Evolutionary conservation across 2,113 vertebrate species (phyloP), one percentile per base, ranked within the genome.

Genomic region (Calidris pygmaea): DNA sequence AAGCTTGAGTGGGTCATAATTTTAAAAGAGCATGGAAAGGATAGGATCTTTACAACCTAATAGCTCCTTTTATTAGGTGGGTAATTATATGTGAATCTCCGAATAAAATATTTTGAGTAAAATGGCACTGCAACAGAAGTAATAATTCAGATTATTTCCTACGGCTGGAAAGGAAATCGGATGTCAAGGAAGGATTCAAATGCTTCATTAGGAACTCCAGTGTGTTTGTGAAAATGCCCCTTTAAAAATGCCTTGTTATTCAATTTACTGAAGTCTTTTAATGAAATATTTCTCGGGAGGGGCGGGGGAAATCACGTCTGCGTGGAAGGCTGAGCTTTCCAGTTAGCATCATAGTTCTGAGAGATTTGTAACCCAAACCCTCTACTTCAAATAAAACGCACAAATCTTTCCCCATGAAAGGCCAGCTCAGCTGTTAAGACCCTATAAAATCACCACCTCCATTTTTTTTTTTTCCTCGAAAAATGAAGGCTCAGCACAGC

Each of bases 1-100:
- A 98, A 97, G 98, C 97, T 97, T 97, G 96, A 98, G 95, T 98
- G 96, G 97, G 97, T 97, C 97, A 97, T 98, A 96, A 98, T 97
- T 98, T 96, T 97, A 70, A 95, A 97, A 97, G 96, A 98, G 96
- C 96, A 95, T 95, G 95, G 96, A 92, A 98, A 94, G 94, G 96
- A 96, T 95, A 95, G 95, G 95, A 97, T 98, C 97, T 98, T 98
- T 97, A 97, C 97, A 98, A 97, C 97, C 97, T 98, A 97, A 98
- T 97, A 95, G 97, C 97, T 97, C 97, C 94, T 98, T 98, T 98
- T 98, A 97, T 98, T 97, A 98, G 97, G 94, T 97, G 97, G 91
- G 96, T 97, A 98, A 98, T 98, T 97, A 97, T 95, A 98, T 97
- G 95, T 93, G 96, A 97, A 97, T 92, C 95, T 96, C 93, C 66